These are phyloP conservation scores for Chaitophorus viminalis DNA, from an alignment of 2,888 invertebrate species.

Conservation along the genomic window DNA sequence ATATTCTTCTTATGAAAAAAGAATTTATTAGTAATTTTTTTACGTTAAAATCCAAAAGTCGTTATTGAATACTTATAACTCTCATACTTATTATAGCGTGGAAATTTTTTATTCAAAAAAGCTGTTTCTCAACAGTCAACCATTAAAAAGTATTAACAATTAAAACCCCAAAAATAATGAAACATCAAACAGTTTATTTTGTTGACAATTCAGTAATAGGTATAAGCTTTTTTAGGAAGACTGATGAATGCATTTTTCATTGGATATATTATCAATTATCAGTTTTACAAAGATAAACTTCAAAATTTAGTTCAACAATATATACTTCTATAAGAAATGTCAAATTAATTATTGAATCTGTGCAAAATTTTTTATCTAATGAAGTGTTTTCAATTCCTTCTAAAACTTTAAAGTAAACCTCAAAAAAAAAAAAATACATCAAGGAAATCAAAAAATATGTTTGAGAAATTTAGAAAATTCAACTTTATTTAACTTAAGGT, in stretches of 20 bases:
- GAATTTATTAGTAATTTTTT: not conserved
- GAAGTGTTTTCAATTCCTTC: not conserved
- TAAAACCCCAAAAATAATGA: not conserved
- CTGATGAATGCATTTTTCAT: too few relatives aligned
- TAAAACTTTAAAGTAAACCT: not conserved
- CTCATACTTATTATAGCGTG: not conserved
- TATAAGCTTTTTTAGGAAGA: too few relatives aligned
- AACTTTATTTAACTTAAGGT: not conserved
- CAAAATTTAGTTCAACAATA: not conserved
- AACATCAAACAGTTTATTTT: too few relatives aligned
- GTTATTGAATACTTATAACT: too few relatives aligned
- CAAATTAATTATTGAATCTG: not conserved
- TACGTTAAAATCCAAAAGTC: not conserved
- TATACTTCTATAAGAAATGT: not conserved
- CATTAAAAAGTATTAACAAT: not conserved
- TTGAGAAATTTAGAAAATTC: not conserved
- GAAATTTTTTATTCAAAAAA: not conserved
- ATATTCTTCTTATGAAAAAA: not conserved
- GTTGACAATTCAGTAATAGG: too few relatives aligned
- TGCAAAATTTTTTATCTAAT: not conserved
- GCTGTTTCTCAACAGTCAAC: not conserved
- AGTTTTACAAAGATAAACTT: not conserved
- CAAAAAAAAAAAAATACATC: not conserved
- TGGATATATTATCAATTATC: not conserved
- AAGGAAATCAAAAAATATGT: not conserved